Evolutionary conservation across 2,113 vertebrate genomes (phyloP), one percentile per base, ranked within the genome.

Genomic region (Thunnus maccoyii): DNA sequence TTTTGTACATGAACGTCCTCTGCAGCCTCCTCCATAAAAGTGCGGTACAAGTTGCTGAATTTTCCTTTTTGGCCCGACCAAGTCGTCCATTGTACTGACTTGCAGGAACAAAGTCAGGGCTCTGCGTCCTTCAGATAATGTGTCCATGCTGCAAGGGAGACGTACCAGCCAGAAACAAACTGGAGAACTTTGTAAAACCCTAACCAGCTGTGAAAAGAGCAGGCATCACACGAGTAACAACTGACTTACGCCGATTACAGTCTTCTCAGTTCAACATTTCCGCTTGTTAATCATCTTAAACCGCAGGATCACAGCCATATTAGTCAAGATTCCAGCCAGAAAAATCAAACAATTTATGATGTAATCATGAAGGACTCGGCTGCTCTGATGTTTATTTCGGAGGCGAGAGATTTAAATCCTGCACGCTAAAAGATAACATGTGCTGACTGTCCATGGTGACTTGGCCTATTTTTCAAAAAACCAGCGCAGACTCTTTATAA

Each of bases 1-100:
- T 57, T 58, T 78, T 81, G 54, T 32, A 69, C 60, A 80, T 82
- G 51, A 84, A 66, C 0, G 60, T 85, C 82, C 64, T 70, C 50
- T 74, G 27, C 69, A 30, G 64, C 48, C 48, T 72, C 70, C 47
- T 78, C 46, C 30, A 25, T 50, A 55, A 74, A 79, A 80, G 76
- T 32, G 5, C 22, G 55, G 55, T 41, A 30, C 54, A 22, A 64
- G 25, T n/a, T 64, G 75, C 50, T 68, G 70, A 76, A 67, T 64
- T 57, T 72, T 41, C 48, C 36, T 71, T 69, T 72, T 82, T 48
- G 27, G 25, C 30, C 58, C 11, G 13, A 72, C 44, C 44, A 55
- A 20, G 65, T 9, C 62, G 76, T 27, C 48, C 1, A 44, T 9
- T 22, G 64, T 30, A 63, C 30, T 55, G 41, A 54, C 41, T 30